phyloP scores from a whole-genome alignment of 2,888 invertebrate genomes.

The Invenusta paracnida region DNA sequence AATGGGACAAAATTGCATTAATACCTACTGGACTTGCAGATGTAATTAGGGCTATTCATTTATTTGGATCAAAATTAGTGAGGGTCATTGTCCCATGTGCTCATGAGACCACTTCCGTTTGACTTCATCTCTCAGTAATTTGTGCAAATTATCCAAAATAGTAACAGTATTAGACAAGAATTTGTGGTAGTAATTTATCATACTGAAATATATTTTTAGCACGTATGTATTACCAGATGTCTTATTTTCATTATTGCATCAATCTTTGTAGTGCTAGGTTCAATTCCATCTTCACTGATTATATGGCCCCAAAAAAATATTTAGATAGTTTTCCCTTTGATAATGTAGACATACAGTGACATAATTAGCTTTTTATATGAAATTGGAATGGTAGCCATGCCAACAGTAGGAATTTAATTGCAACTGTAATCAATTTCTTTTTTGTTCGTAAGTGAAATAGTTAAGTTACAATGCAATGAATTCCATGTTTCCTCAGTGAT shows the following conservation, averaged over 20 bases:
- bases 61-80: not conserved
- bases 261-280: not conserved
- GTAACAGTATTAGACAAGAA: not conserved
- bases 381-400: no score
- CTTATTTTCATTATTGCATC: not conserved
- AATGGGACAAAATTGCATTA: not conserved
- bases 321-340: not conserved
- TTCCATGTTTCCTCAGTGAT: no score
- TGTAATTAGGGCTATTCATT: no score
- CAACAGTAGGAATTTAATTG: no score
- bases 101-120: not conserved
- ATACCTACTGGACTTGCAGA: not conserved
- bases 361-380: not conserved
- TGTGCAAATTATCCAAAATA: not conserved
- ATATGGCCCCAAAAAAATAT: not conserved
- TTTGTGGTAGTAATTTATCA: slow-evolving; percentile 7
- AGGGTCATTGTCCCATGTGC: not conserved
- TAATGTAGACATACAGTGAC: not conserved
- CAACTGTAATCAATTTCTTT: no score
- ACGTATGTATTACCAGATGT: not conserved
- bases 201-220: not conserved
- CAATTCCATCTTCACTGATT: not conserved
- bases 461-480: no score
- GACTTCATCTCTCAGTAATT: not conserved
- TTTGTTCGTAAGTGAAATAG: no score